Percentiles rank a stretch among this genome's conserved stretches.
phyloP scores from a whole-genome alignment of 2,797 vertebrate genomes.

The Sebastes hopkinsi region DNA sequence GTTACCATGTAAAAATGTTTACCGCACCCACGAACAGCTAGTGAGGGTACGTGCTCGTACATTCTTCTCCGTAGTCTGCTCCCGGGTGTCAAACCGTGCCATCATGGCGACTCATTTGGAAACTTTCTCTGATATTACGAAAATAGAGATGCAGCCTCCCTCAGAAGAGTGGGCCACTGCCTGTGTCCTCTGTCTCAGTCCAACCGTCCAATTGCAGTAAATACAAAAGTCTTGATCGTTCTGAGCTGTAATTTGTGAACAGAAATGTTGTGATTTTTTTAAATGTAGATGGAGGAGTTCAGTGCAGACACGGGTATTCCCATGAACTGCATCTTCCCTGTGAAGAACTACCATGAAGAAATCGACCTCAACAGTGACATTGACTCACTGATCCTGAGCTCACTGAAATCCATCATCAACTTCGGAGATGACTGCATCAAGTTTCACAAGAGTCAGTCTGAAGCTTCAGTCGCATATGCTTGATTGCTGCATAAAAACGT shows the following conservation, averaged over 20 bases:
- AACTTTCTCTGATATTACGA: too few species aligned
- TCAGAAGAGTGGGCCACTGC: too few species aligned
- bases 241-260: too few species aligned
- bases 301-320: not conserved
- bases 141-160: too few species aligned
- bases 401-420: not conserved
- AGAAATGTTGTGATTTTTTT: not conserved
- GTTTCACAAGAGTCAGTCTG: rapidly evolving
- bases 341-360: not conserved
- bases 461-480: not conserved
- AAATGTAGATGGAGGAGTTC: not conserved
- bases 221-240: too few species aligned
- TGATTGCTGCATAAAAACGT: not conserved
- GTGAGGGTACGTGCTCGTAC: too few species aligned
- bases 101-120: too few species aligned
- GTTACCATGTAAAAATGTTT: too few species aligned
- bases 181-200: too few species aligned
- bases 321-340: slow-evolving; percentile 2
- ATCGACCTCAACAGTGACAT: rapidly evolving
- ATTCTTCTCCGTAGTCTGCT: rapidly evolving
- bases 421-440: not conserved
- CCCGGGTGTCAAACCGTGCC: too few species aligned
- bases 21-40: too few species aligned
- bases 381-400: not conserved
- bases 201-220: too few species aligned